Conservation (phyloP, 2,888 invertebrate genomes). For the Conomelus anceps region DNA sequence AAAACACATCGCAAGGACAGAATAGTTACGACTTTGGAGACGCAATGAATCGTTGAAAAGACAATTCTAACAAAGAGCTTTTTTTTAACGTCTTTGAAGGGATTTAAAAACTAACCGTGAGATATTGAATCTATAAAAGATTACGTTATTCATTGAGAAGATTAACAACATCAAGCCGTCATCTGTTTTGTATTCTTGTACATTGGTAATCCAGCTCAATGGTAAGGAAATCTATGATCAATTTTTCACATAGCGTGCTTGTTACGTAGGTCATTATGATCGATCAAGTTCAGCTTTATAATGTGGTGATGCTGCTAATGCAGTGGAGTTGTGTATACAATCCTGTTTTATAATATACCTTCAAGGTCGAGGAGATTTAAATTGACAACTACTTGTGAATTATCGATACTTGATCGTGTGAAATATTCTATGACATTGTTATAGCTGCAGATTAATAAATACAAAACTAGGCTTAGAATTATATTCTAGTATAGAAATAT, state of each 20-base stretch:
- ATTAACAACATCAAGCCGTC: neutral
- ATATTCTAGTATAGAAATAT: too few relatives aligned
- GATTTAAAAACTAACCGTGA: neutral
- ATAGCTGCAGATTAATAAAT: neutral
- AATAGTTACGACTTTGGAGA: neutral
- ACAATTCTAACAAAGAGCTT: neutral
- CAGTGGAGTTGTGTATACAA: neutral
- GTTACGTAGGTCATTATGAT: neutral
- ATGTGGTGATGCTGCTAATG: neutral
- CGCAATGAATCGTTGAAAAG: neutral
- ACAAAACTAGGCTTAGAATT: neutral
- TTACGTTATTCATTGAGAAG: neutral
- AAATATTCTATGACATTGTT: neutral
- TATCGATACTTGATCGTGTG: neutral
- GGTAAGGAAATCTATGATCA: neutral
- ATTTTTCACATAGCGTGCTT: neutral
- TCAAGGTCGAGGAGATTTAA: neutral
- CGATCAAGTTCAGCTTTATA: neutral
- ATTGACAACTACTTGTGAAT: neutral
- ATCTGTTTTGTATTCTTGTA: neutral
- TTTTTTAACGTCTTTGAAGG: neutral
- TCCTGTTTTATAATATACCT: neutral
- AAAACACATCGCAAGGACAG: neutral
- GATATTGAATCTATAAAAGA: neutral
- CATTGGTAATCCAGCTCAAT: neutral